Base-by-base conservation (phyloP, 2,797 vertebrate genomes). In the Myotis vivesi region DNA sequence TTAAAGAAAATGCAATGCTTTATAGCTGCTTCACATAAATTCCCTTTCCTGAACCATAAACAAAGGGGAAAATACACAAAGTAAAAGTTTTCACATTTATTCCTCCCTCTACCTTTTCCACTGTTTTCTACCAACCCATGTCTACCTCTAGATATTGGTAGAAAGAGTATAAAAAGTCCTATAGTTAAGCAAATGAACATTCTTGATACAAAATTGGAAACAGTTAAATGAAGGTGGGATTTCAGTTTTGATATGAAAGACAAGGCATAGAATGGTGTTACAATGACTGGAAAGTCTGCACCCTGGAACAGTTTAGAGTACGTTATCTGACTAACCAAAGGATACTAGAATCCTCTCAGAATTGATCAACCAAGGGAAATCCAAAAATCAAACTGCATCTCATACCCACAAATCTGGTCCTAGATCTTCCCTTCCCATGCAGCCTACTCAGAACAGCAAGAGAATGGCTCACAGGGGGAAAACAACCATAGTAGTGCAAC, bases 1-100 rank as follows among this genome's bases (percentile, higher is more conserved):
- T 30, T 1, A 92, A 91, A 84, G 81, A 82, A 71, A 91, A 53
- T 16, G 30, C 19, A 75, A 69, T 36, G 22, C 41, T 79, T 92
- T 30, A 49, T 12, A 91, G 83, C 28, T 79, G 49, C 19, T 93
- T 87, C 59, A 86, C 20, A 62, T 94, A 71, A 83, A 92, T 66
- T 38, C 13, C 55, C 53, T 72, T 91, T 93, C 79, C 80, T 68
- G 38, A 93, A 83, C 59, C 51, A 82, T 0, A 44, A 20, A 68
- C 83, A 91, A 57, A 76, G 9, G n/a, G n/a, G 8, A 89, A 96
- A 96, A 71, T 12, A 92, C 79, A 91, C 12, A 71, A 41, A 82
- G 16, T 77, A 85, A 57, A 49, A n/a, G 68, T 44, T 41, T 59
- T 83, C 69, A 89, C 0, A 49, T 25, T 89, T 93, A 71, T 59